Conservation (phyloP, 2,113 vertebrate species). For the Austrofundulus limnaeus region DNA sequence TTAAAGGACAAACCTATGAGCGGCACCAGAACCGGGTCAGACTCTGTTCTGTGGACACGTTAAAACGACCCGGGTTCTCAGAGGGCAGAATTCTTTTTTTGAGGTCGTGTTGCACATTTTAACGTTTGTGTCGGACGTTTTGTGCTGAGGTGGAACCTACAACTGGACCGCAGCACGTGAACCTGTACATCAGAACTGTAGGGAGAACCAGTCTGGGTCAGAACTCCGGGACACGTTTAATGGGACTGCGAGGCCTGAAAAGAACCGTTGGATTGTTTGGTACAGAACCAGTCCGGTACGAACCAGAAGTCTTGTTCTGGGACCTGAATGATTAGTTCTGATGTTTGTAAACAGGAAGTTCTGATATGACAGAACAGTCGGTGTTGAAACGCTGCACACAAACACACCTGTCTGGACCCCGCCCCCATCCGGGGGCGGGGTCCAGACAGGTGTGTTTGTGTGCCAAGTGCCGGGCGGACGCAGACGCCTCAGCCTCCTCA, state of each 20-base stretch:
- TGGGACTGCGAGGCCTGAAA: too few relatives aligned
- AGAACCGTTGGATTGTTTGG: too few relatives aligned
- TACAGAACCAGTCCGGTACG: too few relatives aligned
- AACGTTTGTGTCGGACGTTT: not conserved
- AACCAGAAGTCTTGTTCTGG: too few relatives aligned
- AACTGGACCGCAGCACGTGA: not conserved
- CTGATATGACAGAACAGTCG: not conserved
- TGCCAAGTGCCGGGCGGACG: conserved; percentile 21
- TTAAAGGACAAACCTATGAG: not conserved
- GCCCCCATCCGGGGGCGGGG: too few relatives aligned
- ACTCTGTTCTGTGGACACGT: conserved; percentile 1
- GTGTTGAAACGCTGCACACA: not conserved
- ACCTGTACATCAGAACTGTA: not conserved
- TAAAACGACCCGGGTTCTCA: not conserved
- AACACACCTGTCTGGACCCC: too few relatives aligned
- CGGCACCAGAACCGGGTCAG: not conserved
- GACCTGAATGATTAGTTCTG: not conserved
- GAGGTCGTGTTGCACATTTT: conserved; percentile 11
- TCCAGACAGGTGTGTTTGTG: conserved; percentile 32
- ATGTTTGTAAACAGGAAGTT: conserved; percentile 1
- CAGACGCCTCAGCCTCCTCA: conserved; percentile 34
- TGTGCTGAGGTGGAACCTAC: not conserved
- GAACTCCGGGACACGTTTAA: not conserved
- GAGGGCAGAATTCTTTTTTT: not conserved
- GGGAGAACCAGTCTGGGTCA: not conserved